Evolutionary conservation across 2,888 invertebrate species (phyloP), one percentile per base, ranked within the genome.

Genomic region (Lissonota sp.): DNA sequence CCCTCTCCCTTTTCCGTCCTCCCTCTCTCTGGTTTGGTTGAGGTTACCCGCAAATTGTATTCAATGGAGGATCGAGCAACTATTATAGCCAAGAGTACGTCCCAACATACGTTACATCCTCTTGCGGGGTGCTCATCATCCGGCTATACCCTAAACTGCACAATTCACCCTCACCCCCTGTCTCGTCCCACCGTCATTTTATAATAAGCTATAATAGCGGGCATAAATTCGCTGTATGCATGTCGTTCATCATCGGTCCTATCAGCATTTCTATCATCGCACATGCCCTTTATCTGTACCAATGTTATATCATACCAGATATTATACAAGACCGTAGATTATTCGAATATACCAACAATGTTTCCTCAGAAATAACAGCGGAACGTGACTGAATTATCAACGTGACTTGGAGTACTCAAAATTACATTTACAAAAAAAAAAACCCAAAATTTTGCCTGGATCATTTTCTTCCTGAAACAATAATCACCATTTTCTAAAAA

Each of bases 31-130:
- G 49, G 7, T 44, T 51, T 42, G 10, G 62, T 51, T 37, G 26
- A 55, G 46, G 55, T 78, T 71, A 62, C 66, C 70, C 70, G 66
- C 78, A 74, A 78, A 81, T 81, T 81, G 64, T 81, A 78, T 81
- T 74, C 66, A 78, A 78, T 81, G 66, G 39, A 74, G 64, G 78
- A 78, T 64, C 60, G 12, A 78, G 55, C 57, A 55, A 67, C 74
- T 66, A 70, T 69, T 76, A 70, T 69, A 62, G 72, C 49, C 57
- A 26, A 10, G 58, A 26, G 57, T 14, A 46, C 40, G 7, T 14
- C 26, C 8, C 51, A 51, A 55, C 63, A 55, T 57, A 73, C 53
- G 44, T 12, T 42, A 53, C 14, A 14, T 53, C 42, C 39, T 42
- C 53, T 53, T 16, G 16, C 12, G 40, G 42, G 14, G 37, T 49